A percentile compares a stretch with the other conserved stretches of the same genome.
phyloP scores from a whole-genome alignment of 2,113 vertebrate species.

The Heterochromis multidens region DNA sequence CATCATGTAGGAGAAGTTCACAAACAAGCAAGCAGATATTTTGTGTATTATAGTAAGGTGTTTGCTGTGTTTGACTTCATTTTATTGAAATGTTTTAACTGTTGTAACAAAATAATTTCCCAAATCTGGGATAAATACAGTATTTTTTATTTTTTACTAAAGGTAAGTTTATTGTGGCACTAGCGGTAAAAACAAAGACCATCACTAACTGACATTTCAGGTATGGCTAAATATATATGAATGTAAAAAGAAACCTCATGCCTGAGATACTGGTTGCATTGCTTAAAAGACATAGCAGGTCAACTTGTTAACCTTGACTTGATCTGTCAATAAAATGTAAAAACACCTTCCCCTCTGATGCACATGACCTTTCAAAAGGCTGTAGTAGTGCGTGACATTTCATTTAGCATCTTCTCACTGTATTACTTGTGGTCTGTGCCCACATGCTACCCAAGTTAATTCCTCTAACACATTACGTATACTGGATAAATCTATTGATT shows the following conservation, averaged over 20 bases:
- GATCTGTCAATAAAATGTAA: slow-evolving; percentile 40
- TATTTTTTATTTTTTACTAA: background rate
- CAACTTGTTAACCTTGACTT: slow-evolving; percentile 28
- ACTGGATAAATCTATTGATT: slow-evolving; percentile 59
- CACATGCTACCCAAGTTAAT: slow-evolving; percentile 36
- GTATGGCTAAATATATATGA: background rate
- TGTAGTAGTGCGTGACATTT: slow-evolving; percentile 35
- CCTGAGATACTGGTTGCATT: background rate
- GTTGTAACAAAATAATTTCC: background rate
- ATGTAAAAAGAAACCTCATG: background rate
- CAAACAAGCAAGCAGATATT: background rate
- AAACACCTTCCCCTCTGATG: slow-evolving; percentile 39
- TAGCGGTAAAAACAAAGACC: background rate
- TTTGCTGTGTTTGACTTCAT: rapidly evolving
- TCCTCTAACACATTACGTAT: slow-evolving; percentile 37
- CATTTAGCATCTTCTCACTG: slow-evolving; percentile 36
- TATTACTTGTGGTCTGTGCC: slow-evolving; percentile 33
- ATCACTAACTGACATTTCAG: background rate
- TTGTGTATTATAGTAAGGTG: background rate
- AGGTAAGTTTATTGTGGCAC: background rate
- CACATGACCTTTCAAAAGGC: slow-evolving; percentile 39
- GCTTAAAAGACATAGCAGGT: background rate
- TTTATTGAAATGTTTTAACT: background rate
- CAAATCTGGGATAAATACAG: background rate
- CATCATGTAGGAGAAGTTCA: background rate